Evolutionary conservation across 2,888 invertebrate species (phyloP), one percentile per base, ranked within the genome.

Genomic region (Drosophila monieri): DNA sequence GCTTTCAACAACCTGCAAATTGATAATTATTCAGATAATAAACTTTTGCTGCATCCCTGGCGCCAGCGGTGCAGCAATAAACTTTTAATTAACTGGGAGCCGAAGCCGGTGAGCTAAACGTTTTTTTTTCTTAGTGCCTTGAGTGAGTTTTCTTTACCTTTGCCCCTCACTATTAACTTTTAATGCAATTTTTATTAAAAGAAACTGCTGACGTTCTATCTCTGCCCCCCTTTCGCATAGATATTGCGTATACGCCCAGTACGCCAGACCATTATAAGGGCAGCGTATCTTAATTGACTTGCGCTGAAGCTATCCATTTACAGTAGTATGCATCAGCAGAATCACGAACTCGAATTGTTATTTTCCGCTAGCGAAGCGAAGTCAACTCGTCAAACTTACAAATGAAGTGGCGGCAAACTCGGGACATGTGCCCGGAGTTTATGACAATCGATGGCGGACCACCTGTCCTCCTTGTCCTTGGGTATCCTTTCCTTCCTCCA

Each of bases 371-470:
- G 51, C 37, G 56, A 48, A 39, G 23, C 30, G 12, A 48, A 39
- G 43, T 27, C 37, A 46, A 51, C 47, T 55, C 65, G 62, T 68
- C 67, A 61, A 76, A 80, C 76, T 85, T 60, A 64, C 66, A 73
- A 80, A 85, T 85, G 67, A 85, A 83, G 75, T 85, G 66, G 51
- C 43, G 53, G 15, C 25, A 51, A 70, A 55, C 62, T 52, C 52
- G 58, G 57, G 69, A 83, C 73, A 77, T 81, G 83, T 73, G 79
- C 30, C 52, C 61, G 68, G 71, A 79, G 77, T 72, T 88, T 85
- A 79, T 77, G 80, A 79, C 88, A 87, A 81, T 81, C 88, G 88
- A 75, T 75, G 52, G 69, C 59, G 41, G 57, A 39, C 27, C 79
- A 88, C 86, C 86, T 85, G 70, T 43, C n/a, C 35, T 35, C 35